Evolutionary conservation across 2,888 invertebrate species (phyloP), one percentile per base, ranked within the genome.

Genomic region (Amphipoea lucens): DNA sequence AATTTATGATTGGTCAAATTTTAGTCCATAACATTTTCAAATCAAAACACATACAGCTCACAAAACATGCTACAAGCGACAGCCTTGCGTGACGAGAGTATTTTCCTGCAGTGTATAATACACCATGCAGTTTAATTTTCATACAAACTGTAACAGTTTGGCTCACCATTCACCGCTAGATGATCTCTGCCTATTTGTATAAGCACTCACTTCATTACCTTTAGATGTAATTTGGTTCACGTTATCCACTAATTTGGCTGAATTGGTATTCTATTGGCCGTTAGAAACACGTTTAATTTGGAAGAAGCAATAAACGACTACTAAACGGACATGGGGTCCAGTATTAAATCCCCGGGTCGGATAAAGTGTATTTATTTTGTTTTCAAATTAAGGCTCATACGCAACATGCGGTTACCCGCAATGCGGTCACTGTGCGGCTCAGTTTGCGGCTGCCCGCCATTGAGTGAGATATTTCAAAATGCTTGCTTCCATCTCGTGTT

Each of bases 71-170:
- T 51, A 74, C 57, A 36, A 62, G 54, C 72, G n/a, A 63, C 66
- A 63, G 57, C 68, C 68, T 84, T 79, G 84, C 84, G 60, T 82
- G 80, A 74, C 84, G 74, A 68, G 57, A 60, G 42, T 23, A 74
- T 48, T 60, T 84, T 69, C 12, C 11, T 45, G 40, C 45, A 57
- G 29, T n/a, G 51, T 54, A 63, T 79, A 60, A 63, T 84, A 29
- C 11, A 51, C 48, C 74, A 65, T 68, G 42, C 74, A 79, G 73
- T 60, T 79, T 78, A 57, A 29, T 67, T 84, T 68, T 62, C 60
- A 81, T 62, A 62, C 68, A 83, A 81, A 82, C 68, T 63, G 62
- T 57, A 48, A 77, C 81, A 77, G 68, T 77, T 81, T 77, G 29
- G 29, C 12, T 77, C 14, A 9, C 23, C 20, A 77, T 68, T 77